Percentiles rank a stretch among this genome's conserved stretches.
phyloP scores from a whole-genome alignment of 2,113 vertebrate genomes.

The Spea multiplicata region DNA sequence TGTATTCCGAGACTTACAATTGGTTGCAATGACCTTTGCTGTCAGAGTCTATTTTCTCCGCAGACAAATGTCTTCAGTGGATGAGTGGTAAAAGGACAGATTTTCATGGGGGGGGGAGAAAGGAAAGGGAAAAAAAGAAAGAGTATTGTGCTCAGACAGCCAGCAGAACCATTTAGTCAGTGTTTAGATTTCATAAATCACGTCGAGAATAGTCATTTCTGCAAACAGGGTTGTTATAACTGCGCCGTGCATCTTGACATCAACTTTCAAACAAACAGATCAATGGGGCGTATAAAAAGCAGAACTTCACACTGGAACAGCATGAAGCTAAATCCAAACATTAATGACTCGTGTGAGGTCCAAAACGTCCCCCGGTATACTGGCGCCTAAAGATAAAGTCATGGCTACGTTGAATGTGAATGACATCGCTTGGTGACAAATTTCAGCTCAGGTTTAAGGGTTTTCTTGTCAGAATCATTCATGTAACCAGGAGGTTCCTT shows the following conservation, averaged over 20 bases:
- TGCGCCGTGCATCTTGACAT: slow-evolving; percentile 16
- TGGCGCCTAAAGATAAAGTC: slow-evolving; percentile 6
- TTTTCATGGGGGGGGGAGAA: not conserved
- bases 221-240: slow-evolving; percentile 31
- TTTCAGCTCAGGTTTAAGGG: no score
- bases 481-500: no score
- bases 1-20: slow-evolving; percentile 60
- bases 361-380: slow-evolving; percentile 23
- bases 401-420: slow-evolving; percentile 13
- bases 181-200: not conserved
- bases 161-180: slow-evolving; percentile 7
- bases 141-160: slow-evolving; percentile 29
- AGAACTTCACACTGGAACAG: slow-evolving; percentile 5
- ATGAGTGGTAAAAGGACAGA: slow-evolving; percentile 56
- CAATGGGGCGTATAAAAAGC: not conserved
- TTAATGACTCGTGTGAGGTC: not conserved
- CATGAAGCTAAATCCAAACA: slow-evolving; percentile 16
- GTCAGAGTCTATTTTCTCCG: slow-evolving; percentile 63
- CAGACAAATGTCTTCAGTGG: slow-evolving; percentile 62
- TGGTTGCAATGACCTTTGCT: slow-evolving; percentile 70
- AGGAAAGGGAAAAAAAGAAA: not conserved
- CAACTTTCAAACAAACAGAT: not conserved
- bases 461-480: no score
- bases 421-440: not conserved
- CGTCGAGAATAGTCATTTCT: not conserved